Base-by-base conservation (phyloP, 1,140 invertebrate genomes). In the Mercenaria mercenaria region DNA sequence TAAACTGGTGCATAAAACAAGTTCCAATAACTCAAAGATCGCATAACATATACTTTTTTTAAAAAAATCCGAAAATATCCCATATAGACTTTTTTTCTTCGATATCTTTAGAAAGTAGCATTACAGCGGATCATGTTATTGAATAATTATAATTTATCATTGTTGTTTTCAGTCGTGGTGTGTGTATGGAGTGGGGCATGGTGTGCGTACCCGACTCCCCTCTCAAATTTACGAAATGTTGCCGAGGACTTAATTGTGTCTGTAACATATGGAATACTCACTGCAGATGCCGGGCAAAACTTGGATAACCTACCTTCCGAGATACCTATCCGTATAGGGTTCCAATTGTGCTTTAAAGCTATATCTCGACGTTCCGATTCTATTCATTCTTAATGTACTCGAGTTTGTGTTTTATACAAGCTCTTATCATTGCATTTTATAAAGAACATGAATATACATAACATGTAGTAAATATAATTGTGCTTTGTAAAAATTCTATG, bases 211-310 rank as follows among this genome's bases (percentile, higher is more conserved):
- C 84, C 29, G 69, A 76, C 11, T 87, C 84, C 15, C 76, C 52
- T 32, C 52, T 61, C 37, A 87, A 87, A 50, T 87, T 87, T 74
- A 77, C 74, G 1, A 76, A 87, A 37, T 87, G 84, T 26, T 87
- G 84, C 23, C 43, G 84, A 41, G 84, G 84, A 41, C 37, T 87
- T 1, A 79, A 77, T 37, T 87, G 84, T 77, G 72, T 79, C 20
- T 87, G 84, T 76, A 87, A 87, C 52, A 43, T 87, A 56, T 87
- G 84, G 84, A 87, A 79, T 15, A 74, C 84, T 6, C 52, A 76
- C 20, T 87, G 84, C 32, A 47, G 74, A 61, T 87, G 84, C 43
- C 69, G 72, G 1, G 84, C 84, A 15, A 87, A 79, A 41, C 56
- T 87, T 29, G 84, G 84, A 41, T 87, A 86, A 43, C 67, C 26